Evolutionary conservation across 2,888 invertebrate species (phyloP), one percentile per base, ranked within the genome.

Genomic region (Hemaris fuciformis): DNA sequence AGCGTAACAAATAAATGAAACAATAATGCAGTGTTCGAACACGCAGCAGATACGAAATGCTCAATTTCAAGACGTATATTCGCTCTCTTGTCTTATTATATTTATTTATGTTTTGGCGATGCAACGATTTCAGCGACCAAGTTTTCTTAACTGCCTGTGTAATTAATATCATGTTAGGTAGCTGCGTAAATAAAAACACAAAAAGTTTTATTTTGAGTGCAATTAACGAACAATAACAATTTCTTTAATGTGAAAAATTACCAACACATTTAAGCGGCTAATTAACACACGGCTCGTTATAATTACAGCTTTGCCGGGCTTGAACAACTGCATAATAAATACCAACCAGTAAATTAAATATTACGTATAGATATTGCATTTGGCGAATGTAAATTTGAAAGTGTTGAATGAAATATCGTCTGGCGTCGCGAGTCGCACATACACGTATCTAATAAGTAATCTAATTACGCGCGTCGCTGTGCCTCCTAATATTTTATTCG

Each of bases 401-500:
- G 20, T 25, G 15, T 53, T 53, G 53, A 56, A 23, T 42, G 53
- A 18, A 60, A 60, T 34, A 48, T 38, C 27, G 31, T 53, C 15
- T 46, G n/a, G 6, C 22, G 22, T 41, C 6, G 25, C 63, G 56
- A 73, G 74, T 74, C 72, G 61, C 69, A 60, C n/a, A 69, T 70
- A 64, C 64, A 62, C 76, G 76, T 77, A 76, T 80, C 77, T 77
- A 81, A 82, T 78, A 77, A 74, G 74, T 80, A 83, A 84, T 83
- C 79, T 80, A 82, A 84, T 85, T 83, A 78, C 71, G 64, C 60
- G 68, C 65, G 69, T 73, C 75, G 72, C 79, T 80, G 75, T 74
- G 73, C 75, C 77, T 77, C 67, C 79, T 74, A 79, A 85, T 86
- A 85, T 83, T 83, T 85, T 81, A 84, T 81, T 76, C 76, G 77